Percentiles rank a stretch among this genome's conserved stretches.
phyloP scores from a whole-genome alignment of 1,140 invertebrate genomes.

The Sarcophaga peregrina region DNA sequence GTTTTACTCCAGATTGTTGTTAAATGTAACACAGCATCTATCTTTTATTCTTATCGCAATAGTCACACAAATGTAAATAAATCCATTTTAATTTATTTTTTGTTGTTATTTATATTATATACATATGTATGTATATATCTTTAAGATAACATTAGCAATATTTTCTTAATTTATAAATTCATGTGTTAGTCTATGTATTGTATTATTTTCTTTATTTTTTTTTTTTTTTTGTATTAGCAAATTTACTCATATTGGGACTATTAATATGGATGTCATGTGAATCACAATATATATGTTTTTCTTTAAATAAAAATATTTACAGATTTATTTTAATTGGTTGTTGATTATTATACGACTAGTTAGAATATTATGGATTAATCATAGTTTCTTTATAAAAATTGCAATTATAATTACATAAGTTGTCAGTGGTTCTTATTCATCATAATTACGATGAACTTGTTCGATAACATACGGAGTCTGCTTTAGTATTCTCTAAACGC shows the following conservation, averaged over 20 bases:
- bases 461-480: too few relatives aligned
- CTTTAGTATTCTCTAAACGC: too few relatives aligned
- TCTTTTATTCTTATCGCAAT: neutral
- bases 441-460: too few relatives aligned
- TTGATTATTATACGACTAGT: too few relatives aligned
- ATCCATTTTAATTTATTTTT: constrained; percentile 13
- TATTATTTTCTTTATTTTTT: neutral
- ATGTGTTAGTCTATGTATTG: neutral
- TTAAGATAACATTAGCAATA: constrained; percentile 19
- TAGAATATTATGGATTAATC: too few relatives aligned
- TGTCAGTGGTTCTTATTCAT: too few relatives aligned
- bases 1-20: neutral
- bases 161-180: neutral
- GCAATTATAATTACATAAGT: too few relatives aligned
- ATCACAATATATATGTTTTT: too few relatives aligned
- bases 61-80: constrained; percentile 32
- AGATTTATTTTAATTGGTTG: too few relatives aligned
- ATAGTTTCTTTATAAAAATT: too few relatives aligned
- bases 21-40: constrained; percentile 23
- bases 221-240: neutral
- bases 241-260: neutral
- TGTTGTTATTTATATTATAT: neutral
- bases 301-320: too few relatives aligned
- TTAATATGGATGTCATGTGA: too few relatives aligned
- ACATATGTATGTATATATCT: neutral